Evolutionary conservation across 2,113 vertebrate genomes (phyloP).

Genomic region (Chauna torquata): DNA sequence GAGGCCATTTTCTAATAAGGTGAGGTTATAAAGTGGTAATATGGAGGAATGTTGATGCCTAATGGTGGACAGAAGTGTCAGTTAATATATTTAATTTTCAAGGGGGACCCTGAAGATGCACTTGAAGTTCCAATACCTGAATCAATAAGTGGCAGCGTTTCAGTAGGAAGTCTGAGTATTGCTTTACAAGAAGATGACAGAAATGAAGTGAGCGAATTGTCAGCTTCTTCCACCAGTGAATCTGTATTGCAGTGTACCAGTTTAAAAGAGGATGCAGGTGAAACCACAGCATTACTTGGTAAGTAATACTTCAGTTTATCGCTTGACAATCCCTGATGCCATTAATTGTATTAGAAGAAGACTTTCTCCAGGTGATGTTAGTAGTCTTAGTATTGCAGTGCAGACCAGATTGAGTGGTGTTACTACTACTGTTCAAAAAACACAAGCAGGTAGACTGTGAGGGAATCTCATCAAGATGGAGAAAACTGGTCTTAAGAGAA

Average conservation of each 20-base stretch:
- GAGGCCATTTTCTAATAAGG: neutral
- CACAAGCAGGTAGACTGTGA: neutral
- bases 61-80: neutral
- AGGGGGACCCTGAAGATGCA: constrained; percentile 75
- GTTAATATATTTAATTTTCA: constrained; percentile 27
- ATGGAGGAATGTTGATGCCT: neutral
- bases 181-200: constrained; percentile 68
- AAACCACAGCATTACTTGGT: constrained; percentile 79
- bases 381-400: neutral
- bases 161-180: constrained; percentile 64
- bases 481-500: neutral
- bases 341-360: neutral
- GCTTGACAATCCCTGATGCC: neutral
- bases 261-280: constrained; percentile 73
- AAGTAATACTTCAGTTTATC: neutral
- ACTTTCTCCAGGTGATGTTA: neutral
- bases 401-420: neutral
- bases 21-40: neutral
- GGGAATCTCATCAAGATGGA: accelerated
- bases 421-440: neutral
- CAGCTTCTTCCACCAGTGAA: constrained; percentile 59
- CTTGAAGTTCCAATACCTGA: constrained; percentile 72
- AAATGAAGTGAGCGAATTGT: constrained; percentile 59
- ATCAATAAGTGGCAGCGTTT: constrained; percentile 61
- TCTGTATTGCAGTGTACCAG: constrained; percentile 45